Percentiles rank a stretch among this genome's conserved stretches.
Conservation (phyloP, 2,888 invertebrate species). For the Pachymerium ferrugineum region DNA sequence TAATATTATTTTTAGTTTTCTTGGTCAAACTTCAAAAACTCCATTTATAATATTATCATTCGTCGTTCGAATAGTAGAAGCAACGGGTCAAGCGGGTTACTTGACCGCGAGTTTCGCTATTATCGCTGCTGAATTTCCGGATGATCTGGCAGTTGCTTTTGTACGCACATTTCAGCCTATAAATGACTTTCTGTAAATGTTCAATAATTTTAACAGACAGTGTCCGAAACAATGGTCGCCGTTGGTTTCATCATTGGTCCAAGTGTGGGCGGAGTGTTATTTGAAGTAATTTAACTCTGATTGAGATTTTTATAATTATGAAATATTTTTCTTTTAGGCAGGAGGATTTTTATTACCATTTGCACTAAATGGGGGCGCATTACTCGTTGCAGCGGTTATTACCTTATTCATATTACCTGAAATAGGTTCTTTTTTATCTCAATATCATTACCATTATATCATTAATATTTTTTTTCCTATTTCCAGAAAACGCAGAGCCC, state of each 20-base stretch:
- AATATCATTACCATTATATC: no score
- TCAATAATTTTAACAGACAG: no score
- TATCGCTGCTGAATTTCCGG: slow-evolving; percentile 79
- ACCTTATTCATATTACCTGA: slow-evolving; percentile 66
- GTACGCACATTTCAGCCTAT: no score
- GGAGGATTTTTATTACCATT: slow-evolving; percentile 79
- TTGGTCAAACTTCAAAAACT: slow-evolving; percentile 49
- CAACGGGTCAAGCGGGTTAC: slow-evolving; percentile 79
- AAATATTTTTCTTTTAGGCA: slow-evolving; percentile 46
- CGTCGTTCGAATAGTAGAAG: slow-evolving; percentile 71
- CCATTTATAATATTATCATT: slow-evolving; percentile 73
- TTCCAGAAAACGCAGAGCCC: not conserved
- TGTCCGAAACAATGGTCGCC: slow-evolving; percentile 58
- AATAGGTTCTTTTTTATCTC: not conserved
- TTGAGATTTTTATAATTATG: not conserved
- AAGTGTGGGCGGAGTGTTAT: slow-evolving; percentile 79
- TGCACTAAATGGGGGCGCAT: slow-evolving; percentile 66
- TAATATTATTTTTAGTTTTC: slow-evolving; percentile 2
- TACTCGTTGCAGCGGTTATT: slow-evolving; percentile 69
- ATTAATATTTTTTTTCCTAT: not conserved
- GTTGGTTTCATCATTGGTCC: slow-evolving; percentile 83
- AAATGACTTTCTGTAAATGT: no score
- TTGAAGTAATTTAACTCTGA: slow-evolving; percentile 50
- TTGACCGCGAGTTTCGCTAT: slow-evolving; percentile 81
- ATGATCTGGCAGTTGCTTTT: slow-evolving; percentile 77